Percentiles rank a stretch among this genome's conserved stretches.
phyloP scores from a whole-genome alignment of 2,113 vertebrate species.

The Cyprinus carpio region DNA sequence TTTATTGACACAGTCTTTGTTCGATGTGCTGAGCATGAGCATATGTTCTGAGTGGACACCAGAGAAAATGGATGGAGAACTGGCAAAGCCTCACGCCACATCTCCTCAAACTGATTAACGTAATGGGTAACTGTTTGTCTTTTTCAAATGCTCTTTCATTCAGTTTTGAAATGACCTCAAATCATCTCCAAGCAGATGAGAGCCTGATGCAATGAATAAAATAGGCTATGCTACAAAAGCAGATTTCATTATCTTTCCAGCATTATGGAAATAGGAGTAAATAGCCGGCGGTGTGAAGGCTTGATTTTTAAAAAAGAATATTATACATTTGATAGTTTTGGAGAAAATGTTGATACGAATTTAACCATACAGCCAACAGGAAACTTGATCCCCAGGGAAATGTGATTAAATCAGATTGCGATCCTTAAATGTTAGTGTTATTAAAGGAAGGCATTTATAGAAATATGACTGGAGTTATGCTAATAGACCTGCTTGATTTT shows the following conservation, averaged over 20 bases:
- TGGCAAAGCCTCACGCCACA: not conserved
- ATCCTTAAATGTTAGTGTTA: not conserved
- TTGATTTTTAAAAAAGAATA: not conserved
- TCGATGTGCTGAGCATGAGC: slow-evolving; percentile 36
- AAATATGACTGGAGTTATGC: not conserved
- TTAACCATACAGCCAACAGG: not conserved
- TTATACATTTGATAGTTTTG: not conserved
- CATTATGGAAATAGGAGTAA: slow-evolving; percentile 25
- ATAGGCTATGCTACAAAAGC: not conserved
- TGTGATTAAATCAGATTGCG: not conserved
- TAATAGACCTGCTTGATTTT: not conserved
- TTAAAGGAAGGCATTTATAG: not conserved
- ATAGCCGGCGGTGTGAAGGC: not conserved
- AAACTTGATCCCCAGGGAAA: not conserved
- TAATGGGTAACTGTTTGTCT: slow-evolving; percentile 22
- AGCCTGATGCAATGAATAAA: slow-evolving; percentile 10
- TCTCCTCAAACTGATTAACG: slow-evolving; percentile 38
- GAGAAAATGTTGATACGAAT: not conserved
- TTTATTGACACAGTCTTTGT: slow-evolving; percentile 51
- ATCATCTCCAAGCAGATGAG: not conserved
- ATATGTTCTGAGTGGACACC: slow-evolving; percentile 48
- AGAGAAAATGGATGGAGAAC: slow-evolving; percentile 42
- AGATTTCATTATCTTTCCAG: slow-evolving; percentile 22
- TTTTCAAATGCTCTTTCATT: slow-evolving; percentile 23
- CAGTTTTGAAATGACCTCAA: slow-evolving; percentile 18